A percentile compares a stretch with the other conserved stretches of the same genome.
These are phyloP conservation scores for Perccottus glenii DNA, from an alignment of 2,113 vertebrate species.

Conservation along the genomic window DNA sequence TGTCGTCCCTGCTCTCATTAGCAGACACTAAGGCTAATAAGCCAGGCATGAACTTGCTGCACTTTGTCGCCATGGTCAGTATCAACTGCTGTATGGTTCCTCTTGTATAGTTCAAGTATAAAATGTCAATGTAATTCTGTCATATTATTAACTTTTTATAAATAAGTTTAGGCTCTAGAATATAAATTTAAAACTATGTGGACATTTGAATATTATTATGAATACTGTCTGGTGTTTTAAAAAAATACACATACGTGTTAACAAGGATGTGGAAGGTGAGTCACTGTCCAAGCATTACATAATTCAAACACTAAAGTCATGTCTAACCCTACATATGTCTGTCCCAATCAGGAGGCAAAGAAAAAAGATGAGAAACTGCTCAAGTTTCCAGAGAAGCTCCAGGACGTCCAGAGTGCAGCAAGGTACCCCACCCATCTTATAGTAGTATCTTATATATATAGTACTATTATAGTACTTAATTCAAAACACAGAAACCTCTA, in stretches of 20 bases:
- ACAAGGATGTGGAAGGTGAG: conserved; percentile 21
- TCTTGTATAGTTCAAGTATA: too few relatives aligned
- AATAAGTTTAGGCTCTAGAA: too few relatives aligned
- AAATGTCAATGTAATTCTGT: too few relatives aligned
- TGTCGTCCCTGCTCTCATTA: conserved; percentile 94
- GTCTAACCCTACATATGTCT: conserved; percentile 10
- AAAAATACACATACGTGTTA: background rate
- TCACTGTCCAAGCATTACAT: conserved; percentile 31
- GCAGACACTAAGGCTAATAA: conserved; percentile 98
- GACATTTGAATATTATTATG: too few relatives aligned
- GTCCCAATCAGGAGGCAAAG: conserved; percentile 87
- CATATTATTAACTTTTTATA: too few relatives aligned
- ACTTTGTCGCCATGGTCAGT: conserved; percentile 95
- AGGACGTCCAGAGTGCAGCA: conserved; percentile 87
- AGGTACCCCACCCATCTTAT: conserved; percentile 79
- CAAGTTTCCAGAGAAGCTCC: conserved; percentile 90
- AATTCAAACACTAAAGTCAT: conserved; percentile 7
- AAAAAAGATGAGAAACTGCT: conserved; percentile 92
- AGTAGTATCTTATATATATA: too few relatives aligned
- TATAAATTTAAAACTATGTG: too few relatives aligned
- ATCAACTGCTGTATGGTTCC: background rate
- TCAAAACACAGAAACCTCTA: too few relatives aligned
- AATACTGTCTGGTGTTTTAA: too few relatives aligned
- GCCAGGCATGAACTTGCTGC: conserved; percentile 96
- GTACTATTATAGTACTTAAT: too few relatives aligned